A percentile compares a stretch with the other conserved stretches of the same genome.
Conservation (phyloP, 2,113 vertebrate species). For the Baryphthengus martii region DNA sequence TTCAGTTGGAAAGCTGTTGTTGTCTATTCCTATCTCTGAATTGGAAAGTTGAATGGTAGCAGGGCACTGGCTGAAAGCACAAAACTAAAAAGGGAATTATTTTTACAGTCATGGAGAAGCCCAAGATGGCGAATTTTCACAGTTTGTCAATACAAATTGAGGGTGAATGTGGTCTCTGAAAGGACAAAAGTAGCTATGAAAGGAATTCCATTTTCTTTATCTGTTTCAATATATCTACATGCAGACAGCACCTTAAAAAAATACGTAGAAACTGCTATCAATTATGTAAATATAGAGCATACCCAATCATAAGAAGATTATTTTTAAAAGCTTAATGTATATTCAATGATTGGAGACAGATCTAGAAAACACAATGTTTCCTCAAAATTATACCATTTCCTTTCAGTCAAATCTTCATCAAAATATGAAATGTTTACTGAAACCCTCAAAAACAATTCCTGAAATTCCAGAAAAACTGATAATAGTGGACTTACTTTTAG, state of each 20-base stretch:
- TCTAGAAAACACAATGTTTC: background rate
- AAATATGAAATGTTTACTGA: background rate
- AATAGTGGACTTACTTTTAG: background rate
- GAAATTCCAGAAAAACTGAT: background rate
- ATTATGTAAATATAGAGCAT: background rate
- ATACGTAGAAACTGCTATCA: background rate
- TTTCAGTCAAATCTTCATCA: background rate
- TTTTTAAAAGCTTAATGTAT: background rate
- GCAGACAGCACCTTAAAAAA: background rate
- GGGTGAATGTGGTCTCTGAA: background rate
- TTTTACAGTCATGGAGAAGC: background rate
- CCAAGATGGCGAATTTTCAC: background rate
- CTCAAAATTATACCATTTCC: background rate
- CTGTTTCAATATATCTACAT: background rate
- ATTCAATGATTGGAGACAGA: background rate
- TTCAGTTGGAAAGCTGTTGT: background rate
- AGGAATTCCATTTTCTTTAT: background rate
- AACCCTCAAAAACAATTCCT: background rate
- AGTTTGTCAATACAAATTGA: background rate
- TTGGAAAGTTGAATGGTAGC: background rate
- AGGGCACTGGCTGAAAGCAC: accelerated
- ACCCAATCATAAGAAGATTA: background rate
- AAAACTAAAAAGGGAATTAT: background rate
- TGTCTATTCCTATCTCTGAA: background rate
- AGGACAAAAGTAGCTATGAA: background rate